phyloP scores from a whole-genome alignment of 1,140 invertebrate species.

The Geopemphigus sp. region DNA sequence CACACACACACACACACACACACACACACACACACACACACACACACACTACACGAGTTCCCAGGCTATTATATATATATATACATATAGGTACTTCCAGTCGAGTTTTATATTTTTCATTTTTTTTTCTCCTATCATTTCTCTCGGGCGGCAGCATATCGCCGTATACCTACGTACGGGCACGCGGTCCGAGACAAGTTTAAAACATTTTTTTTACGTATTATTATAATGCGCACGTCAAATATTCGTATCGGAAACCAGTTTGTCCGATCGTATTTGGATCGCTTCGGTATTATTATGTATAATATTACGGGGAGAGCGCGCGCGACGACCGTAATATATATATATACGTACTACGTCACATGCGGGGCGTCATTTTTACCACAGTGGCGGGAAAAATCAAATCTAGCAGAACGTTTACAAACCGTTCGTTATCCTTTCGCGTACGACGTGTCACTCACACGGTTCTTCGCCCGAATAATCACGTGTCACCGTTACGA shows the following conservation, averaged over 20 bases:
- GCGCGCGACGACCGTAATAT: constrained; percentile 10
- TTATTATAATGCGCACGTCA: constrained; percentile 42
- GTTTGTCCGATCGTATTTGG: constrained; percentile 33
- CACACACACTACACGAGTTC: not conserved
- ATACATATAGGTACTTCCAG: not conserved
- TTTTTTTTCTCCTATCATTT: constrained; percentile 5
- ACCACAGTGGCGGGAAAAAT: not conserved
- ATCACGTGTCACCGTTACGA: no score
- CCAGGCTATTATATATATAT: constrained; percentile 12
- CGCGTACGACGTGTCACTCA: not conserved
- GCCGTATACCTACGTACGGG: not conserved
- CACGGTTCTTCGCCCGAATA: no score
- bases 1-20: no score
- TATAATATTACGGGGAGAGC: not conserved
- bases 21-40: constrained; percentile 11
- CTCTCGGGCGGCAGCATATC: not conserved
- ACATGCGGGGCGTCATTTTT: not conserved
- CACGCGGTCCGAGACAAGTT: constrained; percentile 29
- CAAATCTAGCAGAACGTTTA: no score
- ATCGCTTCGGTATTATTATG: not conserved
- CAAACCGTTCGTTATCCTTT: not conserved
- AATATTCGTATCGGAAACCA: constrained; percentile 44
- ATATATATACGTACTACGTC: not conserved
- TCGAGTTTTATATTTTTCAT: constrained; percentile 13
- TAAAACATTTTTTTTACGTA: constrained; percentile 7